Evolutionary conservation across 2,888 invertebrate species (phyloP), one percentile per base, ranked within the genome.

Genomic region (Ichneumoninae sp.): DNA sequence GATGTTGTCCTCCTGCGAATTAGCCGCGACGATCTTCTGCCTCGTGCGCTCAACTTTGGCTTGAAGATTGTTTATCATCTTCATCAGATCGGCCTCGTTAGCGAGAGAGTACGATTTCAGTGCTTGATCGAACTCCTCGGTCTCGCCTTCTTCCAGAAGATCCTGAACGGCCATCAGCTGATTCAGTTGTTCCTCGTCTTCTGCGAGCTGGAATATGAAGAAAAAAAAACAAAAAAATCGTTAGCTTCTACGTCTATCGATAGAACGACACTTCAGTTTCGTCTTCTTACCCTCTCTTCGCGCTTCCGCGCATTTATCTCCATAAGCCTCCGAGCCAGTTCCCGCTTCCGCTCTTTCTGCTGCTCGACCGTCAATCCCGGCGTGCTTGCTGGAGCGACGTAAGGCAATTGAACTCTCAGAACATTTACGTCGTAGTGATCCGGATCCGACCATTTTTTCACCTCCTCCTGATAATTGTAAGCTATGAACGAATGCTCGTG

Each of bases 281-380:
- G 8, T 66, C 36, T 65, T 47, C 88, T 88, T 90, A 95, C 95
- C 91, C 97, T 96, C 92, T 98, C 98, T 90, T 97, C 97, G 87
- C 98, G 95, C 92, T 98, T 97, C 71, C 97, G 95, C 0, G 98
- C 98, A 93, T 98, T 98, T 74, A 98, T 97, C 94, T 98, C 98
- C 70, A 98, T 96, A 75, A 98, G 94, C 33, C 98, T 95, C 60
- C 96, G 95, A 0, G 98, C 98, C 92, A 98, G 95, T 92, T 98
- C 98, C 80, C 97, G 96, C 88, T 98, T 96, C 83, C 98, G 95
- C 92, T 98, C 98, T 90, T 97, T 97, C 93, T 98, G 98, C 90
- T 97, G 98, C 91, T 98, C 98, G 76, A 96, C 96, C 86, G 96
- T 96, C 80, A 96, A 93, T n/a, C 95, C 95, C 5, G 96, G 95